Evolutionary conservation across 2,113 vertebrate genomes (phyloP).

Genomic region (Chrysemys picta): DNA sequence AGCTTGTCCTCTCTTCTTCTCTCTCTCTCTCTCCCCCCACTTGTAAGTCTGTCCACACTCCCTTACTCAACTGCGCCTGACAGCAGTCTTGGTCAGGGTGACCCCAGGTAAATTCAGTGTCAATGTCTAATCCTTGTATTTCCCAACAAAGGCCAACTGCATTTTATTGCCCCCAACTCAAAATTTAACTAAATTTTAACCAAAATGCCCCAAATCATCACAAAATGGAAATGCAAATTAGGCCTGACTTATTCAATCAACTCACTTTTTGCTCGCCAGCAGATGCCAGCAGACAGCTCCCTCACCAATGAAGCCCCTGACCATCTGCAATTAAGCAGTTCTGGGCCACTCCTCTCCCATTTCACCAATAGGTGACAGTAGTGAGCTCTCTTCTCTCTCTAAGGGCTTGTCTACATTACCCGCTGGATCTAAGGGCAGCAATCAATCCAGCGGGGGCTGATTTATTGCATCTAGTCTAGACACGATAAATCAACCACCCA

Average conservation of each 20-base stretch:
- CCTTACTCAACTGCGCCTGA: background rate
- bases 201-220: background rate
- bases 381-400: background rate
- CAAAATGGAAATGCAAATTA: background rate
- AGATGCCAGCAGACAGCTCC: background rate
- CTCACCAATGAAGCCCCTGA: background rate
- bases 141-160: background rate
- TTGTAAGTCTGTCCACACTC: background rate
- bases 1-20: background rate
- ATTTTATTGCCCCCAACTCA: background rate
- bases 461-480: no score
- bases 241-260: background rate
- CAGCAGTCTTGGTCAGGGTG: background rate
- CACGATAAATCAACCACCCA: no score
- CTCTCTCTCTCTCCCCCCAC: rapidly evolving
- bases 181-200: background rate
- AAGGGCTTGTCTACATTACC: no score
- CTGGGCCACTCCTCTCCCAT: background rate
- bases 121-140: background rate
- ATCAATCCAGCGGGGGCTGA: no score
- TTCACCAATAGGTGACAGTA: background rate
- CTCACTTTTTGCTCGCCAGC: background rate
- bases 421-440: no score
- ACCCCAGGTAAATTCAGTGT: background rate
- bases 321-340: background rate